Evolutionary conservation across 2,888 invertebrate genomes (phyloP).

Genomic region (Drosophila borealis): DNA sequence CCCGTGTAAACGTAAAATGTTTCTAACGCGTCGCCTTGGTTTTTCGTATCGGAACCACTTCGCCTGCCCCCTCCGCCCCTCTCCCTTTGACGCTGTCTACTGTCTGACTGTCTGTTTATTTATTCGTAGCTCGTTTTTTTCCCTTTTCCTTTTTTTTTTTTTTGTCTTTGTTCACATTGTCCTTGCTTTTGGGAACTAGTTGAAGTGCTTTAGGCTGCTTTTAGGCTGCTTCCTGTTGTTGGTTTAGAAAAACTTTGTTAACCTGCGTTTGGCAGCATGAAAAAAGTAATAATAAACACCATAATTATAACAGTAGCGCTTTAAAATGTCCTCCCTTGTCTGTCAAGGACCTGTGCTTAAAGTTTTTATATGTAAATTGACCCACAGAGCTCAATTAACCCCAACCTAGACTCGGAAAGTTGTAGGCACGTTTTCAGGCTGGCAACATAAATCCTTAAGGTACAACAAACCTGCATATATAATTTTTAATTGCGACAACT

Average conservation of each 20-base stretch:
- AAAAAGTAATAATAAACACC: conserved; percentile 1
- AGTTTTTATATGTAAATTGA: conserved; percentile 1
- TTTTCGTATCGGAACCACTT: conserved; percentile 18
- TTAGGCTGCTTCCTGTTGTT: conserved; percentile 53
- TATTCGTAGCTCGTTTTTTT: conserved; percentile 51
- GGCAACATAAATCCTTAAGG: conserved; percentile 13
- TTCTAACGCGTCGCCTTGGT: conserved; percentile 44
- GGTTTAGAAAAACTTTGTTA: conserved; percentile 76
- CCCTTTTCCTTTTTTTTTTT: conserved; percentile 11
- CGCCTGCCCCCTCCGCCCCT: too few relatives aligned
- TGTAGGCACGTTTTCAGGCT: not conserved
- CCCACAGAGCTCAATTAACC: conserved; percentile 14
- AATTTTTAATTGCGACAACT: conserved; percentile 37
- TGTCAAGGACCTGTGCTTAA: conserved; percentile 11
- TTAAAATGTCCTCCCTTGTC: conserved; percentile 8
- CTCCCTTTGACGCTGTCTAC: conserved; percentile 5
- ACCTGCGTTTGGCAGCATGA: conserved; percentile 70
- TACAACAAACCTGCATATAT: conserved; percentile 12
- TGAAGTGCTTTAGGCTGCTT: conserved; percentile 57
- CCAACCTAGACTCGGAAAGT: not conserved
- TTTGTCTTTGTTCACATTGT: conserved; percentile 32
- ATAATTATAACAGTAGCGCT: conserved; percentile 18
- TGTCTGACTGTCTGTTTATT: conserved; percentile 58
- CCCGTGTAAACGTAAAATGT: conserved; percentile 15
- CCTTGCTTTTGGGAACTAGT: conserved; percentile 35